Evolutionary conservation across 92 coral and sea anemone species (phyloP), one percentile per base, ranked within the genome.

Genomic region (Chrysogorgia sp.): DNA sequence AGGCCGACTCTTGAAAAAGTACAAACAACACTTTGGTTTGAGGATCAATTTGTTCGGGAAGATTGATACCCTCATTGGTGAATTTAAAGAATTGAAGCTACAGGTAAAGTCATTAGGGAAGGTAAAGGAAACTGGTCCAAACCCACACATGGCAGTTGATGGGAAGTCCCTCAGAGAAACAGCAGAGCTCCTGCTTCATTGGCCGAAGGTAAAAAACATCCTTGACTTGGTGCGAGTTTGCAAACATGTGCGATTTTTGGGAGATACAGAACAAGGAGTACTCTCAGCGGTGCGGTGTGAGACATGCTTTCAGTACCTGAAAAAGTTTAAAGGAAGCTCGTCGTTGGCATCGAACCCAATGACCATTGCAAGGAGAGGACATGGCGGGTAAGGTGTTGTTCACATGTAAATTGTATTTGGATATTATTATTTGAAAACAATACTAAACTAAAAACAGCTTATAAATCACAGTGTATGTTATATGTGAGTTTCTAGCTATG

Each of bases 141-240:
- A 59, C 14, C 66, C 33, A 59, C n/a, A n/a, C n/a, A n/a, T n/a
- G n/a, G n/a, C n/a, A n/a, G n/a, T n/a, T n/a, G n/a, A n/a, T n/a
- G n/a, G n/a, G n/a, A n/a, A n/a, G n/a, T n/a, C n/a, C n/a, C n/a
- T n/a, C n/a, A n/a, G n/a, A n/a, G n/a, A n/a, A n/a, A n/a, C n/a
- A n/a, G n/a, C n/a, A n/a, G n/a, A n/a, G n/a, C n/a, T n/a, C n/a
- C n/a, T n/a, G n/a, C n/a, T n/a, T n/a, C n/a, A n/a, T n/a, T n/a
- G n/a, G n/a, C n/a, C n/a, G n/a, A n/a, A n/a, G n/a, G n/a, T n/a
- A n/a, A n/a, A n/a, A n/a, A n/a, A n/a, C n/a, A n/a, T n/a, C n/a
- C n/a, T n/a, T n/a, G n/a, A n/a, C 66, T 59, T 59, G 66, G 66
- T 56, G 26, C 62, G 26, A 56, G 62, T 59, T 59, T 59, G 66